Conservation (phyloP, 2,888 invertebrate species). For the Strigamia transsilvanica region DNA sequence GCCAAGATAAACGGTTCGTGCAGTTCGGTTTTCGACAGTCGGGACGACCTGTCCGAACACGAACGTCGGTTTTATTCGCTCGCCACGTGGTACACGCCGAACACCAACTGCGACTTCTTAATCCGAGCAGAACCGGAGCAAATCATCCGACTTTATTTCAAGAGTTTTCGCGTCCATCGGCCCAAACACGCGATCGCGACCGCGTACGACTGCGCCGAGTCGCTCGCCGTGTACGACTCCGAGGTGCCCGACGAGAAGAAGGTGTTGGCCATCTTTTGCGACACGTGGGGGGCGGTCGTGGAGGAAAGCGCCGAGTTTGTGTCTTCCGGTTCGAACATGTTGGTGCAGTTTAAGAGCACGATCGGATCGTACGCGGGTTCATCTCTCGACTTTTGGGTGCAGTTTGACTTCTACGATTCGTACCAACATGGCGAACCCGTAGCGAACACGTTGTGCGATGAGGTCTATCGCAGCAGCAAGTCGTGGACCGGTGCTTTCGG, state of each 20-base stretch:
- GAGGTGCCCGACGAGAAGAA: slow-evolving; percentile 86
- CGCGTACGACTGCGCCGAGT: slow-evolving; percentile 89
- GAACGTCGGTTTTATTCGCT: slow-evolving; percentile 78
- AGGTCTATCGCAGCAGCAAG: slow-evolving; percentile 86
- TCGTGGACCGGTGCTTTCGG: slow-evolving; percentile 76
- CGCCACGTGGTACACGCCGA: slow-evolving; percentile 93
- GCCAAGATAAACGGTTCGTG: slow-evolving; percentile 54
- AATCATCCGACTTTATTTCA: slow-evolving; percentile 87
- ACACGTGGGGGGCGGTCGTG: slow-evolving; percentile 91
- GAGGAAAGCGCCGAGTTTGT: slow-evolving; percentile 88
- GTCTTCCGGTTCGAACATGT: slow-evolving; percentile 84
- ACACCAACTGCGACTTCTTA: slow-evolving; percentile 91
- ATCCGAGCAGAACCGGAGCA: slow-evolving; percentile 86
- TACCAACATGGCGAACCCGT: slow-evolving; percentile 85
- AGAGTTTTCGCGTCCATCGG: slow-evolving; percentile 87
- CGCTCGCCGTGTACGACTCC: slow-evolving; percentile 86
- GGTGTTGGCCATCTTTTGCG: slow-evolving; percentile 93
- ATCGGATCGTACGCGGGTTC: slow-evolving; percentile 93
- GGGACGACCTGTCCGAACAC: slow-evolving; percentile 52
- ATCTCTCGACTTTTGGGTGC: slow-evolving; percentile 95
- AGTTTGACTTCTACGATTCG: slow-evolving; percentile 92
- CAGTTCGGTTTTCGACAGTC: slow-evolving; percentile 54
- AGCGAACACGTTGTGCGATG: slow-evolving; percentile 82
- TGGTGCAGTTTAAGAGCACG: slow-evolving; percentile 88
- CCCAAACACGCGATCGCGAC: slow-evolving; percentile 85